Conservation (phyloP, 2,888 invertebrate species). For the Macroteleia sp. region DNA sequence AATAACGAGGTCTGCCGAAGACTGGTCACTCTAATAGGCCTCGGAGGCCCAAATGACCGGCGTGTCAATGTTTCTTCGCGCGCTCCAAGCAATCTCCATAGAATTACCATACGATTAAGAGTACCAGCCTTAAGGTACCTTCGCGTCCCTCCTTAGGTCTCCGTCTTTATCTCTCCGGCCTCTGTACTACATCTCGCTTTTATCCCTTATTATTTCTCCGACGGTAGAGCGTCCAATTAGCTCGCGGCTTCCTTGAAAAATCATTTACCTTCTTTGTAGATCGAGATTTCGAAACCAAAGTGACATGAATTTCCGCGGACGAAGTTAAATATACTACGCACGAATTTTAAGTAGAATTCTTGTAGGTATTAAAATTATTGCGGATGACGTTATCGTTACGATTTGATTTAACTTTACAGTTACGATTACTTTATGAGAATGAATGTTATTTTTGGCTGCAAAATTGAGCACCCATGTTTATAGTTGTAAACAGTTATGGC, state of each 20-base stretch:
- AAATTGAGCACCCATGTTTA: too few relatives aligned
- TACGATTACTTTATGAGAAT: too few relatives aligned
- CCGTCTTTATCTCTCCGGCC: conserved; percentile 15
- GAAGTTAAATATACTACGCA: too few relatives aligned
- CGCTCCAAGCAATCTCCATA: conserved; percentile 82
- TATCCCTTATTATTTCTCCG: conserved; percentile 39
- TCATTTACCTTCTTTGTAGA: conserved; percentile 54
- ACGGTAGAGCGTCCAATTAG: conserved; percentile 64
- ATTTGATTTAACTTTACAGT: too few relatives aligned
- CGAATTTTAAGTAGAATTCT: too few relatives aligned
- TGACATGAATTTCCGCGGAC: too few relatives aligned
- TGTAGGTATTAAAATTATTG: too few relatives aligned
- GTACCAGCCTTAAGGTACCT: conserved; percentile 63
- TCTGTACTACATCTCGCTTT: conserved; percentile 14
- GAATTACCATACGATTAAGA: conserved; percentile 83
- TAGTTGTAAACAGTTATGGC: too few relatives aligned
- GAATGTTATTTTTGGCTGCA: too few relatives aligned
- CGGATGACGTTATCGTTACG: too few relatives aligned
- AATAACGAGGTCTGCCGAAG: conserved; percentile 67
- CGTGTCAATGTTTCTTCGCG: conserved; percentile 77
- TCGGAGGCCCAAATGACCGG: conserved; percentile 77
- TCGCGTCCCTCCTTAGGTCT: conserved; percentile 29
- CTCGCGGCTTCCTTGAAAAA: conserved; percentile 57
- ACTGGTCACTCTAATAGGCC: conserved; percentile 61
- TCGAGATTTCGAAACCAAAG: too few relatives aligned